These are phyloP conservation scores for Linyphia triangularis DNA, from an alignment of 2,888 invertebrate species.

Conservation along the genomic window DNA sequence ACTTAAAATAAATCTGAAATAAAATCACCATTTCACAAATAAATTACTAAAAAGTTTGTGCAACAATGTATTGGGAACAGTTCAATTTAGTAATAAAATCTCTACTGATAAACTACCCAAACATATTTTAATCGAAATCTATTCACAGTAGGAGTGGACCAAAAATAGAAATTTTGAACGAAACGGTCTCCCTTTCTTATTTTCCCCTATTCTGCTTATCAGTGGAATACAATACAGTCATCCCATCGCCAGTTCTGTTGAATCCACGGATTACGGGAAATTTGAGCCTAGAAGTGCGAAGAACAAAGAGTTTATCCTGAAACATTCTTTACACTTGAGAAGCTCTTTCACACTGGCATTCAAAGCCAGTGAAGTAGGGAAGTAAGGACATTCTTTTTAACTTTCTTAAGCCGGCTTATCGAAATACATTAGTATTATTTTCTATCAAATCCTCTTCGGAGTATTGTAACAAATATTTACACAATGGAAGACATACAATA, in stretches of 20 bases:
- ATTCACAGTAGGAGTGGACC: neutral
- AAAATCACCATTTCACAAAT: no score
- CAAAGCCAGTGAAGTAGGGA: constrained; percentile 21
- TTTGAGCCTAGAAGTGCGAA: constrained; percentile 11
- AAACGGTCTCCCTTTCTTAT: constrained; percentile 33
- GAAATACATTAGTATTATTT: neutral
- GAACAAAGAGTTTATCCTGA: constrained; percentile 45
- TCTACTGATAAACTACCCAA: neutral
- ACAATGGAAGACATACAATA: no score
- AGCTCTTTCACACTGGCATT: constrained; percentile 10
- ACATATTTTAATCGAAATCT: neutral
- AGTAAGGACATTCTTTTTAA: constrained; percentile 1
- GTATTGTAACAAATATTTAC: no score
- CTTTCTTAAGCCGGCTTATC: neutral
- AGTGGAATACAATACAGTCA: constrained; percentile 22
- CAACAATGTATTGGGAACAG: no score
- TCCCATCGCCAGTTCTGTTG: constrained; percentile 14
- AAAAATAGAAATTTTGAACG: neutral
- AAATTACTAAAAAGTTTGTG: no score
- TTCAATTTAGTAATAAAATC: neutral
- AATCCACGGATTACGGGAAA: constrained; percentile 40
- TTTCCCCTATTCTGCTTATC: constrained; percentile 32
- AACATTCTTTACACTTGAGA: constrained; percentile 31
- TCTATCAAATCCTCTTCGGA: neutral
- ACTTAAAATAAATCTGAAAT: no score